Percentiles rank a stretch among this genome's conserved stretches.
Evolutionary conservation across 2,797 vertebrate species (phyloP).

Genomic region (Pyrocephalus nanus): DNA sequence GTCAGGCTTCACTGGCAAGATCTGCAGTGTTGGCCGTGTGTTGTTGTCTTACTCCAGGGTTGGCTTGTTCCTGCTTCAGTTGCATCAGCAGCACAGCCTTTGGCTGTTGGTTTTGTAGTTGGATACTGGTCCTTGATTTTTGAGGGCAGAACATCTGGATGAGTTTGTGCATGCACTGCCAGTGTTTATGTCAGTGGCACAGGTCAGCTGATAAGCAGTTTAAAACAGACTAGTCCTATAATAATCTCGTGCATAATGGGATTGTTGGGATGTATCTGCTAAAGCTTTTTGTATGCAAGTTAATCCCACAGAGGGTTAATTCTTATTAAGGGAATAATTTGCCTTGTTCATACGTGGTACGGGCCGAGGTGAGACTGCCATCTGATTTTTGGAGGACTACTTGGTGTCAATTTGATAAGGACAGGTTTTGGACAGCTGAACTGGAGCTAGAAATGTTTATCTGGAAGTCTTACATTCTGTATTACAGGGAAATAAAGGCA

Average conservation of each 20-base stretch:
- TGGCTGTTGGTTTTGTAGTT: not conserved
- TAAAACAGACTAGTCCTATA: not conserved
- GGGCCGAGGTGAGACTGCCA: not conserved
- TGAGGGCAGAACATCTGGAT: not conserved
- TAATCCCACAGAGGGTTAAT: not conserved
- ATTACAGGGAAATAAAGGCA: not conserved
- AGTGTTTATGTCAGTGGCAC: not conserved
- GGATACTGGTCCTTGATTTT: not conserved
- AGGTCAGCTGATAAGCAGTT: not conserved
- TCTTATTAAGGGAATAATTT: not conserved
- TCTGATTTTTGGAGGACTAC: not conserved
- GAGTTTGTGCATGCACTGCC: not conserved
- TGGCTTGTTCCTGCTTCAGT: not conserved
- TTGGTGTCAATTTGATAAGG: not conserved
- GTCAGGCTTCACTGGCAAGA: not conserved
- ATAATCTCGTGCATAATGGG: not conserved
- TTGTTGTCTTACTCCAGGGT: not conserved
- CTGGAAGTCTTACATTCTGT: not conserved
- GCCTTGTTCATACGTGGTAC: not conserved
- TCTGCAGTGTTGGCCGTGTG: not conserved
- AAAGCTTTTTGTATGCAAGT: not conserved
- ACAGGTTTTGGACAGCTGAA: not conserved
- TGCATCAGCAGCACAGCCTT: fast-evolving
- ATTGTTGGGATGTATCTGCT: not conserved
- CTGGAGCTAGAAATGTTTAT: not conserved